phyloP scores from a whole-genome alignment of 2,888 invertebrate genomes.

The Cancer borealis region DNA sequence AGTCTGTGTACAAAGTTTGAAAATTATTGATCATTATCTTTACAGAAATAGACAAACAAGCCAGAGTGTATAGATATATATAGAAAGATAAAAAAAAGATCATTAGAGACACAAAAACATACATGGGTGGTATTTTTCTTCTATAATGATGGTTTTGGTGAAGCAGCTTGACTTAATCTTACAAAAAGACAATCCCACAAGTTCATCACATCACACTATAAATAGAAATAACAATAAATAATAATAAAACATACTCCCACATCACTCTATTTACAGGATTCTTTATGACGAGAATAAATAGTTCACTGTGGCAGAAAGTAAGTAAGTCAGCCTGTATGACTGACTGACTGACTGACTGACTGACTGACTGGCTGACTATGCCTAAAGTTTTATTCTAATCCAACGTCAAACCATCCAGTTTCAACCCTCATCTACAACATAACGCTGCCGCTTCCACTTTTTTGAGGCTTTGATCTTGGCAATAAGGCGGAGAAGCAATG shows the following conservation, averaged over 20 bases:
- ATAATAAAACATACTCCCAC: background rate
- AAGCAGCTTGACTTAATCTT: background rate
- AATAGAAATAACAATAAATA: background rate
- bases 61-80: background rate
- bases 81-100: background rate
- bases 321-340: too few species aligned
- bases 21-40: too few species aligned
- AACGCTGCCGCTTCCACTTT: background rate
- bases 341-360: too few species aligned
- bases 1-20: background rate
- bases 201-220: too few species aligned
- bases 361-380: background rate
- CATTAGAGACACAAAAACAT: background rate
- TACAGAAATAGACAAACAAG: background rate
- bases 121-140: background rate
- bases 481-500: background rate
- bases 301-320: background rate
- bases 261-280: background rate
- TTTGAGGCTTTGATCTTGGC: background rate
- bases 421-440: background rate
- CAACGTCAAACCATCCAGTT: background rate
- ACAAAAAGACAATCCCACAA: background rate
- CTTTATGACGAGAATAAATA: background rate
- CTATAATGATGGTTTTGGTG: background rate
- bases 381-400: conserved; percentile 5